These are phyloP conservation scores for Uromys caudimaculatus DNA, from an alignment of 2,797 vertebrate species.

Conservation along the genomic window DNA sequence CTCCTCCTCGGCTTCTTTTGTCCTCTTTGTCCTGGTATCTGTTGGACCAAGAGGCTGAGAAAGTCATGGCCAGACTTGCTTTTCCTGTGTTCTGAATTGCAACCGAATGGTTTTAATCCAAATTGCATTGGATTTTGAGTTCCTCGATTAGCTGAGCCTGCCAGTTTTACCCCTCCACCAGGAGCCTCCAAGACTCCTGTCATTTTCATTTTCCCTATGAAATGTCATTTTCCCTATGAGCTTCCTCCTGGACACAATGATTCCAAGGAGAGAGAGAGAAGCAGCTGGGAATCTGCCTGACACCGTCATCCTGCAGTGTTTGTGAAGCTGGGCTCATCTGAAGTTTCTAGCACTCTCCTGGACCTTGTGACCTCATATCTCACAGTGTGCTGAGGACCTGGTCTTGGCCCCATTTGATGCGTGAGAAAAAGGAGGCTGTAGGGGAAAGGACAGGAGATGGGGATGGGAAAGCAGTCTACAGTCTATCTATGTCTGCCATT, in stretches of 20 bases:
- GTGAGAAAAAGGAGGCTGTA: neutral
- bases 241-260: neutral
- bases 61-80: rapidly evolving
- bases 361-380: neutral
- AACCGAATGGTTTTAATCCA: neutral
- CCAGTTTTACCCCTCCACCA: neutral
- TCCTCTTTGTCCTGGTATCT: neutral
- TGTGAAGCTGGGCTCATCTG: rapidly evolving
- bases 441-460: neutral
- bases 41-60: neutral
- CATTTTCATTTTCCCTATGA: rapidly evolving
- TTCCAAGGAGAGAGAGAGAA: neutral
- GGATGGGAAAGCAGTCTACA: neutral
- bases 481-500: rapidly evolving
- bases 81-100: rapidly evolving
- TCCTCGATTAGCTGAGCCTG: neutral
- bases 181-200: neutral
- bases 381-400: neutral
- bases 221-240: rapidly evolving
- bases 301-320: rapidly evolving
- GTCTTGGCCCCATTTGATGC: neutral
- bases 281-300: neutral
- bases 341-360: neutral
- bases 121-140: neutral
- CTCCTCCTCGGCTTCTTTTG: neutral